Base-by-base conservation (phyloP, 2,888 invertebrate genomes). In the Kryphioiulus occultus region DNA sequence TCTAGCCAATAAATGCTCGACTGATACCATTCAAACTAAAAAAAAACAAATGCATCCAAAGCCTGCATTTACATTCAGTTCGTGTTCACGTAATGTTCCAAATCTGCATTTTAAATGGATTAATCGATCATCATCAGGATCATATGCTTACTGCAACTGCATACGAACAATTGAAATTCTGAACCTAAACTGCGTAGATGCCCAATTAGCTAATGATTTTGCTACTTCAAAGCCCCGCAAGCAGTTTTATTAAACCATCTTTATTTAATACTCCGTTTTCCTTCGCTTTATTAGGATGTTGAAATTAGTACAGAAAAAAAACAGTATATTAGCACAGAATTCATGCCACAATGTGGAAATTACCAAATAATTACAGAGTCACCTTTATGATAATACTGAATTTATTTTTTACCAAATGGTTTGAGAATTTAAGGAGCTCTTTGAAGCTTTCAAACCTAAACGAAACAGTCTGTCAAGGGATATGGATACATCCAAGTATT, bases 61-160 rank as follows among this genome's bases (percentile, higher is more conserved):
- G 78, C 78, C 30, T 30, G 5, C 26, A 78, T 78, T 78, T 78
- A 78, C 26, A 78, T 78, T 78, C 78, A 30, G 78, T 78, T 78
- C 78, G 78, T 78, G 78, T 78, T 78, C 78, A 32, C 30, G 26
- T 78, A 30, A 78, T 78, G 78, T 78, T 78, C 30, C 15, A 78
- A 78, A 78, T 78, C 78, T 78, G 30, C 78, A 78, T 78, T 78
- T 30, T 78, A 78, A 78, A 78, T 78, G 78, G 78, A 78, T 78
- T 78, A 78, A 78, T 78, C 78, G 78, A 78, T 78, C 78, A 78
- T 78, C 78, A 78, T 78, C 78, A 78, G 30, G 78, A 78, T 78
- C 78, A 78, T 78, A 78, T 30, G 78, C 78, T 78, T 78, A 78
- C 78, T 78, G 30, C 78, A 78, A 78, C 78, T 12, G 30, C 30